Percentiles rank a stretch among this genome's conserved stretches.
phyloP scores from a whole-genome alignment of 2,888 invertebrate species.

The Pyralis farinalis region DNA sequence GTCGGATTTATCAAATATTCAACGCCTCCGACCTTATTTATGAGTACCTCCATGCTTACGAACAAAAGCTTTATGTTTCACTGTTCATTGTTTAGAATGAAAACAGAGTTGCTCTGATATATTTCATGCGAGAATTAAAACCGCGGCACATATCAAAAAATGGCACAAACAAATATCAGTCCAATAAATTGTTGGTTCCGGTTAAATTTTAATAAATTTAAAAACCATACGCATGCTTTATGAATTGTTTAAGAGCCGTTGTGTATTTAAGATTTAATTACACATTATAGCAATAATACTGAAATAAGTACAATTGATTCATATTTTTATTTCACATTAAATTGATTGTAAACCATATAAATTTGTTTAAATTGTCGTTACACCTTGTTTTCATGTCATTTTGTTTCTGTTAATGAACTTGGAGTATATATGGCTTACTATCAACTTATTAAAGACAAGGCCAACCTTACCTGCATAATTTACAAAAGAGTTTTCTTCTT shows the following conservation, averaged over 20 bases:
- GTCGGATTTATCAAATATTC: constrained; percentile 66
- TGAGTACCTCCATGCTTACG: constrained; percentile 45
- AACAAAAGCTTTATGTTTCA: constrained; percentile 44
- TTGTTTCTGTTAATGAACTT: too few relatives aligned
- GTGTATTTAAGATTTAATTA: too few relatives aligned
- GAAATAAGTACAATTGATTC: too few relatives aligned
- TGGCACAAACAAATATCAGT: constrained; percentile 10
- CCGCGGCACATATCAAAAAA: neutral
- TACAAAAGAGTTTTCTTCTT: too few relatives aligned
- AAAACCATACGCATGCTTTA: neutral
- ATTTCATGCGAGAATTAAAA: neutral
- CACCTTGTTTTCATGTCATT: too few relatives aligned
- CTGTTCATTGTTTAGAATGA: constrained; percentile 17
- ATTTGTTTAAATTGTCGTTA: too few relatives aligned
- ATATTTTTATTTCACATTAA: too few relatives aligned
- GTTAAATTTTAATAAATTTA: neutral
- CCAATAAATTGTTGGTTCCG: constrained; percentile 1
- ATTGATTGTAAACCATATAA: too few relatives aligned
- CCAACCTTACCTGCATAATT: too few relatives aligned
- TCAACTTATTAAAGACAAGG: too few relatives aligned
- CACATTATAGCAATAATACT: too few relatives aligned
- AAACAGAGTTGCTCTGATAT: constrained; percentile 6
- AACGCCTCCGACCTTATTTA: constrained; percentile 61
- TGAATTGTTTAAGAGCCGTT: neutral
- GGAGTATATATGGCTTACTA: too few relatives aligned